Evolutionary conservation across 2,113 vertebrate genomes (phyloP).

Genomic region (Gymnobelideus leadbeateri): DNA sequence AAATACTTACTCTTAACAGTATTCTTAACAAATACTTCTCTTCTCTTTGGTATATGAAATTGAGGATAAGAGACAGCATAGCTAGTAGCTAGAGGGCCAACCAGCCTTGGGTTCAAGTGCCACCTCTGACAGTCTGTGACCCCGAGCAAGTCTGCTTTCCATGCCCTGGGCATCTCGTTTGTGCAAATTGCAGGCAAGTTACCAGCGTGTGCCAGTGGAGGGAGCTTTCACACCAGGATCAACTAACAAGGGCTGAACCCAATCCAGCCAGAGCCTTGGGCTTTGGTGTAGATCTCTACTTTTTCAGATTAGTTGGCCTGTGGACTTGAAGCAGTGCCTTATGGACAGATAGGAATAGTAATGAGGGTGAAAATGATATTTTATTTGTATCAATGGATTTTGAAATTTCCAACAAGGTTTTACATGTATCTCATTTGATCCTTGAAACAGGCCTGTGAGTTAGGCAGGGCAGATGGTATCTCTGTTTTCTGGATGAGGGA

Average conservation of each 20-base stretch:
- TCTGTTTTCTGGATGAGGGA: not conserved
- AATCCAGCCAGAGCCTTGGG: not conserved
- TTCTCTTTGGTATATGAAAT: not conserved
- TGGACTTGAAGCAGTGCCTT: slow-evolving; percentile 43
- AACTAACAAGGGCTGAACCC: not conserved
- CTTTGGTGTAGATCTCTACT: slow-evolving; percentile 6
- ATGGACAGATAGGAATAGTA: slow-evolving; percentile 28
- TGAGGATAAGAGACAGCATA: not conserved
- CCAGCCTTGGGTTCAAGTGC: not conserved
- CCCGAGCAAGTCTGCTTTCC: not conserved
- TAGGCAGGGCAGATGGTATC: not conserved
- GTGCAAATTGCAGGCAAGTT: not conserved
- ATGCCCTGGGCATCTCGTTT: not conserved
- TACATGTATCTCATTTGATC: not conserved
- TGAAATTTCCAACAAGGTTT: slow-evolving; percentile 47
- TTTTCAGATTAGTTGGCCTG: slow-evolving; percentile 17
- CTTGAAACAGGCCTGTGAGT: not conserved
- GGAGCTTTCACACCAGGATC: not conserved
- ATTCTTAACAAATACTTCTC: not conserved
- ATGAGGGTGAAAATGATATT: slow-evolving; percentile 27
- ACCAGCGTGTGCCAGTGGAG: not conserved
- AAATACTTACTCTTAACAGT: not conserved
- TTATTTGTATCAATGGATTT: slow-evolving; percentile 7
- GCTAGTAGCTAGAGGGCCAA: not conserved
- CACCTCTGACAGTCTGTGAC: not conserved